Conservation (phyloP, 2,113 vertebrate genomes). For the Syngnathus typhle region DNA sequence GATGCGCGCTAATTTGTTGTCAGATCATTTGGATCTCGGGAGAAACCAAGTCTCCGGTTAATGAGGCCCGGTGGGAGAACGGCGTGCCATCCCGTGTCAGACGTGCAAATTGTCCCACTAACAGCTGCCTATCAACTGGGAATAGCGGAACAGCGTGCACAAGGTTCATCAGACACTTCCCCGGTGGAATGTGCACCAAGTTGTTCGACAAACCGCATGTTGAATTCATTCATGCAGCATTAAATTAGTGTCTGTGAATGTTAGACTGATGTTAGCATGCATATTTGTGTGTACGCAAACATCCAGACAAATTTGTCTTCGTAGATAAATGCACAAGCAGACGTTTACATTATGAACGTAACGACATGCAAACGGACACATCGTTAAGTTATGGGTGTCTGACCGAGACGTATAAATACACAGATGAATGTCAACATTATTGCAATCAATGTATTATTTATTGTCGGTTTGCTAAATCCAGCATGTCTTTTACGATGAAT, state of each 20-base stretch:
- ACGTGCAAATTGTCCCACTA: slow-evolving; percentile 51
- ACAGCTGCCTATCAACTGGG: slow-evolving; percentile 50
- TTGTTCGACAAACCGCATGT: background rate
- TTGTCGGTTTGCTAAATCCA: too few species aligned
- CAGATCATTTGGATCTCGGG: slow-evolving; percentile 21
- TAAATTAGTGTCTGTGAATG: background rate
- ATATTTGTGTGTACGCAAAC: too few species aligned
- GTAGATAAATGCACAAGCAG: too few species aligned
- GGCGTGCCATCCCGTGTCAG: slow-evolving; percentile 46
- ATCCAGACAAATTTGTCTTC: too few species aligned
- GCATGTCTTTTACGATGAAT: too few species aligned
- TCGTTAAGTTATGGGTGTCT: too few species aligned
- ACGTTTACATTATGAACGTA: too few species aligned
- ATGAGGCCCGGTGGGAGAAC: slow-evolving; percentile 58
- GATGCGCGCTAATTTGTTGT: slow-evolving; percentile 21
- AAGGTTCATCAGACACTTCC: background rate
- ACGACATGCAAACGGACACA: too few species aligned
- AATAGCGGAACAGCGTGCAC: slow-evolving; percentile 26
- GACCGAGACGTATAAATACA: too few species aligned
- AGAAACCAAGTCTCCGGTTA: slow-evolving; percentile 42
- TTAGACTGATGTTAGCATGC: too few species aligned
- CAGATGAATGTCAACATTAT: too few species aligned
- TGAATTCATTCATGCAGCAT: background rate
- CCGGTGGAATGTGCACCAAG: slow-evolving; percentile 4
- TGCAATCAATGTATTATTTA: too few species aligned